phyloP scores from a whole-genome alignment of 2,888 invertebrate species.

The Drosophila planitibia region DNA sequence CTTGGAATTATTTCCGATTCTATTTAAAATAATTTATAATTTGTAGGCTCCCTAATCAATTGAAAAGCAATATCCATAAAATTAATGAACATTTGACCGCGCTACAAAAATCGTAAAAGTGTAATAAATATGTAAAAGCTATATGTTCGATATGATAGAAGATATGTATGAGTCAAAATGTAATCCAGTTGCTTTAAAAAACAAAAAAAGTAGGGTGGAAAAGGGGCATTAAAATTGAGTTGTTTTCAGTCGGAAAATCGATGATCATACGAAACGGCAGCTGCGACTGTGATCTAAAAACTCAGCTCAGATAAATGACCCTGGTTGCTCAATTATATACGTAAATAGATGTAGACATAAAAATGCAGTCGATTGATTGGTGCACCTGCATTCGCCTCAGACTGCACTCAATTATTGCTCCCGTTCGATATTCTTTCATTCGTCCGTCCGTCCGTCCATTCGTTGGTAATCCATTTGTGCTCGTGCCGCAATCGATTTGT shows the following conservation, averaged over 20 bases:
- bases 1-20: not conserved
- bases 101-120: not conserved
- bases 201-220: not conserved
- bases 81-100: conserved; percentile 43
- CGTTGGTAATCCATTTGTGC: conserved; percentile 53
- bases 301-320: not conserved
- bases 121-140: not conserved
- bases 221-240: not conserved
- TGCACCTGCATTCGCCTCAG: conserved; percentile 31
- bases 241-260: not conserved
- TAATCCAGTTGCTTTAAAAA: not conserved
- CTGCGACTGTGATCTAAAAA: conserved; percentile 3
- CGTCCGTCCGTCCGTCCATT: not conserved
- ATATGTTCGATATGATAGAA: not conserved
- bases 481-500: conserved; percentile 72
- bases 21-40: conserved; percentile 16
- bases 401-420: conserved; percentile 29
- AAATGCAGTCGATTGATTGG: conserved; percentile 25
- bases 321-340: conserved; percentile 33
- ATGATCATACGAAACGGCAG: conserved; percentile 5
- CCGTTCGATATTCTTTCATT: conserved; percentile 9
- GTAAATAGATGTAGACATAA: conserved; percentile 5
- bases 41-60: conserved; percentile 38
- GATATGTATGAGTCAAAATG: not conserved
- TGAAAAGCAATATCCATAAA: conserved; percentile 51